phyloP scores from a whole-genome alignment of 1,140 invertebrate genomes.

The Zaprionus tsacasi region DNA sequence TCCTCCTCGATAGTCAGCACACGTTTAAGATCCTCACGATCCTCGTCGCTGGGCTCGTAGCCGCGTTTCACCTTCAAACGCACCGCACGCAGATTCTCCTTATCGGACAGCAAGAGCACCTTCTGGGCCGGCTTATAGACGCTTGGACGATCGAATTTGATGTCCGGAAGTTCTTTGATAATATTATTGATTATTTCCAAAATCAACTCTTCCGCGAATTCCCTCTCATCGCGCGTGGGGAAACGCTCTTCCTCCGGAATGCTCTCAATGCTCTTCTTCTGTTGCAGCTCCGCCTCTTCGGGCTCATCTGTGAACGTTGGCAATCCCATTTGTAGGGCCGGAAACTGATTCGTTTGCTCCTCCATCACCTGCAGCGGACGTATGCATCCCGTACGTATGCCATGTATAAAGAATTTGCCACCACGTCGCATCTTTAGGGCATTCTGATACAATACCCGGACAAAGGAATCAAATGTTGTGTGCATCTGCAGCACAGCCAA shows the following conservation, averaged over 20 bases:
- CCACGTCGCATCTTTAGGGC: conserved; percentile 75
- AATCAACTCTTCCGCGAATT: conserved; percentile 57
- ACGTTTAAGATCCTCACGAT: conserved; percentile 45
- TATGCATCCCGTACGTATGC: conserved; percentile 69
- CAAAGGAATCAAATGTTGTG: conserved; percentile 75
- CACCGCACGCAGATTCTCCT: conserved; percentile 64
- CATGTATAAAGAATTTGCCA: conserved; percentile 82
- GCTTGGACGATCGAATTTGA: conserved; percentile 30
- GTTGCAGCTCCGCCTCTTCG: conserved; percentile 22
- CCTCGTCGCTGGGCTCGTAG: conserved; percentile 68
- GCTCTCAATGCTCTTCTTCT: conserved; percentile 76
- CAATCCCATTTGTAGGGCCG: conserved; percentile 62
- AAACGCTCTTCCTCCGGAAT: conserved; percentile 74
- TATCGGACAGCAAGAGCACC: conserved; percentile 65
- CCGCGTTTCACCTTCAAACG: conserved; percentile 70
- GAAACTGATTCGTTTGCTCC: conserved; percentile 62
- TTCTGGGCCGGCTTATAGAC: conserved; percentile 62
- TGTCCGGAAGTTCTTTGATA: conserved; percentile 57
- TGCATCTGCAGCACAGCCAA: conserved; percentile 74
- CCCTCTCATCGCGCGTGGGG: conserved; percentile 49
- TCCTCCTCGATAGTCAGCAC: conserved; percentile 74
- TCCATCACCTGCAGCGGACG: conserved; percentile 65
- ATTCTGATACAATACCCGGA: conserved; percentile 65
- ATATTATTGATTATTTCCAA: conserved; percentile 62
- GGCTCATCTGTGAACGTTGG: conserved; percentile 65